Percentiles rank a stretch among this genome's conserved stretches.
These are phyloP conservation scores for Odontocolon sp. DNA, from an alignment of 2,888 invertebrate species.

Conservation along the genomic window DNA sequence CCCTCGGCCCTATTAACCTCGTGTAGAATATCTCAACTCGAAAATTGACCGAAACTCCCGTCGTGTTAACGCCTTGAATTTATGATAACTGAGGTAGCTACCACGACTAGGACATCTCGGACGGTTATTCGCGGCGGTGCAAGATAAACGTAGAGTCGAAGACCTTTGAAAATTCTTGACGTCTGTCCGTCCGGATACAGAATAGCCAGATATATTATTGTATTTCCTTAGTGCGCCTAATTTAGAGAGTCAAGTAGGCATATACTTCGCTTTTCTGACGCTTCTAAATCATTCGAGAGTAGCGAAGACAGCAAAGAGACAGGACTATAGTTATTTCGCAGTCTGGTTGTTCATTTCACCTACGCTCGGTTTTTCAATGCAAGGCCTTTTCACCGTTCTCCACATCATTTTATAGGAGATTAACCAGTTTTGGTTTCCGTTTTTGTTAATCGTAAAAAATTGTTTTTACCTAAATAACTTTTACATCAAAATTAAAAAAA, in stretches of 20 bases:
- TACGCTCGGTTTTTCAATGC: background rate
- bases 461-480: no score
- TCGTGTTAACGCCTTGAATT: conserved; percentile 54
- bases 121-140: background rate
- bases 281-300: conserved; percentile 12
- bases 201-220: conserved; percentile 9
- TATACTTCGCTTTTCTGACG: background rate
- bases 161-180: background rate
- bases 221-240: background rate
- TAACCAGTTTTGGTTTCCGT: no score
- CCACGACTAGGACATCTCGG: background rate
- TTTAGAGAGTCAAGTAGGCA: conserved; percentile 2
- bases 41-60: conserved; percentile 48
- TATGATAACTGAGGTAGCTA: conserved; percentile 39
- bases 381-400: background rate
- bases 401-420: background rate
- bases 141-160: no score
- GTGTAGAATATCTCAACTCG: conserved; percentile 32
- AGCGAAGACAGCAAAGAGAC: conserved; percentile 1
- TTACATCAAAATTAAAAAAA: no score
- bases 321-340: background rate
- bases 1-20: conserved; percentile 34
- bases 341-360: background rate
- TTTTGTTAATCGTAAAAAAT: no score
- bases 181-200: background rate